phyloP scores from a whole-genome alignment of 2,113 vertebrate species.

The Microcebus tavaratra region DNA sequence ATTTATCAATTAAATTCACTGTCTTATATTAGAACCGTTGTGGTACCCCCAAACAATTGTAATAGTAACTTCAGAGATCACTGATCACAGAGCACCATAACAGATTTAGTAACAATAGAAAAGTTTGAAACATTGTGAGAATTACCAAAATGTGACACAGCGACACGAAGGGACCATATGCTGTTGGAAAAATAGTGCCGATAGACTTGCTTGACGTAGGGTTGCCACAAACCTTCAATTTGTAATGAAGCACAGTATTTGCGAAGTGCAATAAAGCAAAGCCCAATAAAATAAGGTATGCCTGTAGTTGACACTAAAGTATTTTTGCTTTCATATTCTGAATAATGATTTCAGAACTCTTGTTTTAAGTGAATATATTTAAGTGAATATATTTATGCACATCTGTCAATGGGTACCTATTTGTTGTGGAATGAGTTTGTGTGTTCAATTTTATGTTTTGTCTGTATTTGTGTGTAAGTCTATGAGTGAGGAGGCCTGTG shows the following conservation, averaged over 20 bases:
- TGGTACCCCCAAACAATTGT: background rate
- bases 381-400: background rate
- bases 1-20: background rate
- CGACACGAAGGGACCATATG: background rate
- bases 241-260: background rate
- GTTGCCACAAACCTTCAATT: background rate
- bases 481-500: background rate
- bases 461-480: background rate
- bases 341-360: background rate
- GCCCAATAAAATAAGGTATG: background rate
- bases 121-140: background rate
- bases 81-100: background rate
- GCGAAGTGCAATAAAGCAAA: background rate
- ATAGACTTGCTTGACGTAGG: background rate
- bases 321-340: slow-evolving; percentile 34
- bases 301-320: background rate
- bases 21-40: background rate
- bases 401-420: background rate
- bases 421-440: background rate
- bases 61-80: background rate
- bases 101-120: background rate
- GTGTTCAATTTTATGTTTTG: background rate
- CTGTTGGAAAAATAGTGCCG: background rate
- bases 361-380: slow-evolving; percentile 3
- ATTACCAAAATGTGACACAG: background rate